A percentile compares a stretch with the other conserved stretches of the same genome.
These are phyloP conservation scores for Pomacea maculata DNA, from an alignment of 1,140 invertebrate species.

Conservation along the genomic window DNA sequence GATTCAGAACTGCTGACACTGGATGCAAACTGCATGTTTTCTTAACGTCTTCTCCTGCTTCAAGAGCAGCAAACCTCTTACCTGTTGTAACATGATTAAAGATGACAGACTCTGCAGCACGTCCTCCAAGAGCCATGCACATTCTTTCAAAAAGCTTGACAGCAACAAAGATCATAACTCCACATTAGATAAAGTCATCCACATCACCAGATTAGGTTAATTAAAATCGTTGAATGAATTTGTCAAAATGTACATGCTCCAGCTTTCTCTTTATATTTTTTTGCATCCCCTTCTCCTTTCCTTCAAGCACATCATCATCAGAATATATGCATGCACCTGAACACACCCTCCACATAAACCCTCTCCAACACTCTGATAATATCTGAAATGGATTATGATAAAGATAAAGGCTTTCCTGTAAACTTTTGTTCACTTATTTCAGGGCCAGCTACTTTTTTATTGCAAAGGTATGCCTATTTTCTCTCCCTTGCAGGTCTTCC, in stretches of 20 bases:
- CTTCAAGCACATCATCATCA: neutral
- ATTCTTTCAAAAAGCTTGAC: slow-evolving; percentile 85
- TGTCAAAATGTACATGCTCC: neutral
- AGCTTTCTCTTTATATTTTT: too few relatives aligned
- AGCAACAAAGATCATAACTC: slow-evolving; percentile 33
- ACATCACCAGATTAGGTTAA: neutral
- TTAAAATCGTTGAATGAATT: too few relatives aligned
- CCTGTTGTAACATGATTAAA: slow-evolving; percentile 89
- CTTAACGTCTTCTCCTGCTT: neutral
- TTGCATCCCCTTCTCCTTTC: too few relatives aligned
- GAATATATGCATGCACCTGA: neutral
- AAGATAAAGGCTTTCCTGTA: too few relatives aligned
- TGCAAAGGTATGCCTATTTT: too few relatives aligned
- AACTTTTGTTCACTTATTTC: too few relatives aligned
- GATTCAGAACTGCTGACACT: neutral
- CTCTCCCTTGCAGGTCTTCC: too few relatives aligned
- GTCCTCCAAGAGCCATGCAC: slow-evolving; percentile 93
- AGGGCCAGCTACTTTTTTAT: too few relatives aligned
- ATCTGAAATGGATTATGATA: too few relatives aligned
- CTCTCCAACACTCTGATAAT: too few relatives aligned
- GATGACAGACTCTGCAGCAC: slow-evolving; percentile 88
- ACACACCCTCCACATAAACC: slow-evolving; percentile 1
- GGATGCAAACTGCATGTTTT: neutral
- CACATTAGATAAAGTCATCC: too few relatives aligned
- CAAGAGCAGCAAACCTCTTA: slow-evolving; percentile 25